Percentiles rank a stretch among this genome's conserved stretches.
Conservation (phyloP, 2,797 vertebrate species). For the Xyrichtys novacula region DNA sequence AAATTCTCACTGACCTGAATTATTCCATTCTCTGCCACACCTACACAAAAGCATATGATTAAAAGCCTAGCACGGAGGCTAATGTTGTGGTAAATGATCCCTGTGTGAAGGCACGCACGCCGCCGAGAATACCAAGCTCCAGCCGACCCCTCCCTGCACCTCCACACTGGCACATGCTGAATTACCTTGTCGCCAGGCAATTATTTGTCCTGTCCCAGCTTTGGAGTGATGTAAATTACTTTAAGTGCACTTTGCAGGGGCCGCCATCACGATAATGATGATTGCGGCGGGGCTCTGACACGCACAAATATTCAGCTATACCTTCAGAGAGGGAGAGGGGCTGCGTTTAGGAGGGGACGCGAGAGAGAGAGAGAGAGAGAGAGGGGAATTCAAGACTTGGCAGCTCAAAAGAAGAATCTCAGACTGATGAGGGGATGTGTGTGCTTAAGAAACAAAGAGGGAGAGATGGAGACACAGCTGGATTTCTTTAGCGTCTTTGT, state of each 20-base stretch:
- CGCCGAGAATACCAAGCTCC: conserved; percentile 49
- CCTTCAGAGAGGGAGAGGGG: conserved; percentile 64
- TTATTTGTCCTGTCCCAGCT: conserved; percentile 85
- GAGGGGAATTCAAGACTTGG: conserved; percentile 39
- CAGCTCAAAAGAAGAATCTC: conserved; percentile 21
- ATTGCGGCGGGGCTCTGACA: conserved; percentile 75
- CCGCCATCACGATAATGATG: conserved; percentile 83
- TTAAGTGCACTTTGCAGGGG: conserved; percentile 86
- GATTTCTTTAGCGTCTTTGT: conserved; percentile 11
- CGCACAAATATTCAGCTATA: conserved; percentile 78
- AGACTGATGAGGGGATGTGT: conserved; percentile 46
- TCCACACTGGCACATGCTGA: conserved; percentile 63
- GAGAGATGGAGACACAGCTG: conserved; percentile 26
- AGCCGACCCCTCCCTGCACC: conserved; percentile 33
- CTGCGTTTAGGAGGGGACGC: conserved; percentile 45
- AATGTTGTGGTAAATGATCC: conserved; percentile 73
- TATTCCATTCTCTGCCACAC: conserved; percentile 34
- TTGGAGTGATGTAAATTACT: conserved; percentile 87
- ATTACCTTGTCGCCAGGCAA: conserved; percentile 82
- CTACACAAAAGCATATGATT: conserved; percentile 69
- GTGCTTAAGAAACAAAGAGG: conserved; percentile 43
- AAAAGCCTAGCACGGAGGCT: conserved; percentile 63
- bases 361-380: no score
- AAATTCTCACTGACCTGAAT: conserved; percentile 28
- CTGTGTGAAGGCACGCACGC: conserved; percentile 73